Percentiles rank a stretch among this genome's conserved stretches.
Conservation (phyloP, 1,140 invertebrate species). For the Calosoma granatense region DNA sequence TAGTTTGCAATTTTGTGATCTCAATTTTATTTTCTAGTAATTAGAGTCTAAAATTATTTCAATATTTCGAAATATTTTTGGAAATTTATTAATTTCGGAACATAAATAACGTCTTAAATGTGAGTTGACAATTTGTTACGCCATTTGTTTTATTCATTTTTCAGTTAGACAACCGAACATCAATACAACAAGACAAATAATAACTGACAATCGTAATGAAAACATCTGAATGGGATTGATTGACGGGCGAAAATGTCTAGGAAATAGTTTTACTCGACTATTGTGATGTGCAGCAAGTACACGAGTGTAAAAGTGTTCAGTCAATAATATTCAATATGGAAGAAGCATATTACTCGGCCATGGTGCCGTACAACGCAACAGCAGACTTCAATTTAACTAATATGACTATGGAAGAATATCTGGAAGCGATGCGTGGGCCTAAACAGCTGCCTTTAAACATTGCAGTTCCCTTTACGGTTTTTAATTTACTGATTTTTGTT, state of each 20-base stretch:
- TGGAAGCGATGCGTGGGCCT: conserved; percentile 14
- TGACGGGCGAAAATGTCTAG: not conserved
- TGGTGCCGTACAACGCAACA: not conserved
- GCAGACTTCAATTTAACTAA: not conserved
- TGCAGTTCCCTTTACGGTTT: conserved; percentile 51
- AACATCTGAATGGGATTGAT: too few species aligned
- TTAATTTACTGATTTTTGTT: conserved; percentile 72
- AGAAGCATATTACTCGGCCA: not conserved
- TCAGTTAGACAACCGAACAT: too few species aligned
- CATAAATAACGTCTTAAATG: too few species aligned
- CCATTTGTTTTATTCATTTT: too few species aligned
- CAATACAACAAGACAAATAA: too few species aligned
- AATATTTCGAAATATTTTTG: too few species aligned
- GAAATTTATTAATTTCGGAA: too few species aligned
- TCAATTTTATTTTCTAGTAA: too few species aligned
- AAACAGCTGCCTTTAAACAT: conserved; percentile 18
- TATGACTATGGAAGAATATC: not conserved
- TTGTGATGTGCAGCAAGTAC: not conserved
- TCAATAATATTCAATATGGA: conserved; percentile 1
- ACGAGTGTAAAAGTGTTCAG: not conserved
- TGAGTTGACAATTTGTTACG: too few species aligned
- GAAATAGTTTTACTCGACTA: not conserved
- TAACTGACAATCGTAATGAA: too few species aligned
- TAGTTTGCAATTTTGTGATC: too few species aligned
- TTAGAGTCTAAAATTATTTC: too few species aligned